These are phyloP conservation scores for Drosophila anomalata DNA, from an alignment of 2,888 invertebrate species.

Conservation along the genomic window DNA sequence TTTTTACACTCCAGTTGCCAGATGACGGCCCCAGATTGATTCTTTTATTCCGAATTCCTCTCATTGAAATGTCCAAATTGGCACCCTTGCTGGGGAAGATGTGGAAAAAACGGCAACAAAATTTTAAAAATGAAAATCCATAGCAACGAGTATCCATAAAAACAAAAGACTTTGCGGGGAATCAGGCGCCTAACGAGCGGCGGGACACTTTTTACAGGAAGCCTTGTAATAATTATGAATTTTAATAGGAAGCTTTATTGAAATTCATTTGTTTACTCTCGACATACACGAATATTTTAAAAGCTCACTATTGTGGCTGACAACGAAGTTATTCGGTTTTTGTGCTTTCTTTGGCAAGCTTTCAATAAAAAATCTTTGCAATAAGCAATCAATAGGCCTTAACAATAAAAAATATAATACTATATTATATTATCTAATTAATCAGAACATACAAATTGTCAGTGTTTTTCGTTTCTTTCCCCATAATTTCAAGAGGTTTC, in stretches of 20 bases:
- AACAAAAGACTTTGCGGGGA: conserved; percentile 35
- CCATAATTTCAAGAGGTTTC: conserved; percentile 15
- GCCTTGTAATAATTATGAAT: conserved; percentile 21
- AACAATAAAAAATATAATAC: no score
- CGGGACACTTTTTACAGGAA: neutral
- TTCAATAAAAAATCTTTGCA: no score
- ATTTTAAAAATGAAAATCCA: conserved; percentile 42
- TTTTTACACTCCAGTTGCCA: conserved; percentile 7
- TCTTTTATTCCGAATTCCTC: neutral
- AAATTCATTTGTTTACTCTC: conserved; percentile 2
- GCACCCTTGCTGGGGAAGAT: neutral
- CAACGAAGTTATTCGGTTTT: neutral
- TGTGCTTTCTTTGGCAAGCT: no score
- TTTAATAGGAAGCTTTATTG: conserved; percentile 5
- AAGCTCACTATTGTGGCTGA: neutral
- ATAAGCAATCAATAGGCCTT: no score
- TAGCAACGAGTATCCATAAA: conserved; percentile 29
- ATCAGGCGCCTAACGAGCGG: conserved; percentile 27
- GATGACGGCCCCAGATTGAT: neutral
- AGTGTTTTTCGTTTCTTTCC: neutral
- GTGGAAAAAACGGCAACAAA: conserved; percentile 18
- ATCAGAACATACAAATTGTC: neutral
- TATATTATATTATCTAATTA: no score
- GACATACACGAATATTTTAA: neutral
- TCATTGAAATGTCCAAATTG: conserved; percentile 6